Conservation (phyloP, 2,888 invertebrate genomes). For the Cordilura impudica region DNA sequence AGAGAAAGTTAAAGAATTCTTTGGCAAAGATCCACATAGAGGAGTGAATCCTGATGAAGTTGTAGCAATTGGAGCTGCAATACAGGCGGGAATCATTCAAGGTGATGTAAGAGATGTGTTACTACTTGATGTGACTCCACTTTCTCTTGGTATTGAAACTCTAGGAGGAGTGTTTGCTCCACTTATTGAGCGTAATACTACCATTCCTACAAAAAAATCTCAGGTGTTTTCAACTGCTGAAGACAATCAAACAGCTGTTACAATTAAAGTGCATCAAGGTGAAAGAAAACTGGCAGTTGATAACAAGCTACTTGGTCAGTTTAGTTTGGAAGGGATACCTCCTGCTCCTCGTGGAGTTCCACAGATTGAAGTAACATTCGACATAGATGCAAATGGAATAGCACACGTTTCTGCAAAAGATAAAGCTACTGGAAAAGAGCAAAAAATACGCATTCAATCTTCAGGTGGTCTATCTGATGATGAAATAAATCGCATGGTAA, state of each 20-base stretch:
- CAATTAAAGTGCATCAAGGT: constrained; percentile 99
- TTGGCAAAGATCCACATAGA: constrained; percentile 94
- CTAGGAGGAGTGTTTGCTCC: constrained; percentile 97
- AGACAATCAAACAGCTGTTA: constrained; percentile 99
- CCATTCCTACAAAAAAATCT: constrained; percentile 99
- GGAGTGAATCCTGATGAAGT: constrained; percentile 99
- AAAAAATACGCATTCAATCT: constrained; percentile 98
- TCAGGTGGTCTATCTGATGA: constrained; percentile 99
- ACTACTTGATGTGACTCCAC: constrained; percentile 97
- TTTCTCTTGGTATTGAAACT: constrained; percentile 98
- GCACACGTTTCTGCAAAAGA: constrained; percentile 99
- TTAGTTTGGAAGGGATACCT: constrained; percentile 95
- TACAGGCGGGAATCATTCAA: constrained; percentile 97
- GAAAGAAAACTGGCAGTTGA: constrained; percentile 99
- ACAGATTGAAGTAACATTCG: constrained; percentile 98
- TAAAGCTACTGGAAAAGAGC: constrained; percentile 99
- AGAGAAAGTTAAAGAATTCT: constrained; percentile 88
- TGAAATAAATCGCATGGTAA: constrained; percentile 99
- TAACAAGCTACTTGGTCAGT: constrained; percentile 96
- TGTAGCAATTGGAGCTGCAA: constrained; percentile 99
- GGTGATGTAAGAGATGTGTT: constrained; percentile 99
- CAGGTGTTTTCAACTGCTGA: constrained; percentile 99
- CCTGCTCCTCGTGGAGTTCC: constrained; percentile 98
- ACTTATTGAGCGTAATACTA: constrained; percentile 97
- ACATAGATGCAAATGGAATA: constrained; percentile 99